Evolutionary conservation across 1,140 invertebrate genomes (phyloP), one percentile per base, ranked within the genome.

Genomic region (Zaprionus davidi): DNA sequence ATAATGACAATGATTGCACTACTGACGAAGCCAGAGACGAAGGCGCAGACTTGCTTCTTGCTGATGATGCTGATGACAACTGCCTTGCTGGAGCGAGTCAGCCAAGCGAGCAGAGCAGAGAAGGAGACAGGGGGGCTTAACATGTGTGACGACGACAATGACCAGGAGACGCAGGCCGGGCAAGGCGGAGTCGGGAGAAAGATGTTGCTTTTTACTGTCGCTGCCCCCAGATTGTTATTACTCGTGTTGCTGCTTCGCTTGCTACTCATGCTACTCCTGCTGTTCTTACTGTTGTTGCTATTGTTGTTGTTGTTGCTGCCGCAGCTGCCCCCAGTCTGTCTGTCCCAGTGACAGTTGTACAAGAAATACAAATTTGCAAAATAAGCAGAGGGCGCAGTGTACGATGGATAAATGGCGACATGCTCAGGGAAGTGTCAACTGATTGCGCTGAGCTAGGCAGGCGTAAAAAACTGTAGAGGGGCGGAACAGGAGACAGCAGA

Each of bases 351-450:
- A 88, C 85, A 88, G 85, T 88, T 90, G 85, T 88, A 88, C 86
- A 88, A 88, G 85, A 88, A 88, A 88, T 88, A 85, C 79, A 88
- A 88, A 88, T 88, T 88, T 88, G 85, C 85, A 88, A 90, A 85
- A 90, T 88, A 88, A 88, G 85, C 85, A 88, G 68, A 82, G 76
- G 79, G 80, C 78, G 62, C 53, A 44, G 60, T 44, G 44, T 63
- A 74, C 84, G 74, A 71, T 84, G 77, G 78, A 88, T 85, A 90
- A 90, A 90, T 90, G 81, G 80, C 85, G 85, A 88, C 84, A 88
- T 88, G 85, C 79, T 90, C 83, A 85, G 82, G 85, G 86, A 88
- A 88, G 85, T 88, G 85, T 88, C 85, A 88, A 88, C 85, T 88
- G 85, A 88, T 88, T 90, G 81, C 85, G 85, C 84, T 88, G 84